These are phyloP conservation scores for Cataglyphis albicans DNA, from an alignment of 2,888 invertebrate species.

Conservation along the genomic window DNA sequence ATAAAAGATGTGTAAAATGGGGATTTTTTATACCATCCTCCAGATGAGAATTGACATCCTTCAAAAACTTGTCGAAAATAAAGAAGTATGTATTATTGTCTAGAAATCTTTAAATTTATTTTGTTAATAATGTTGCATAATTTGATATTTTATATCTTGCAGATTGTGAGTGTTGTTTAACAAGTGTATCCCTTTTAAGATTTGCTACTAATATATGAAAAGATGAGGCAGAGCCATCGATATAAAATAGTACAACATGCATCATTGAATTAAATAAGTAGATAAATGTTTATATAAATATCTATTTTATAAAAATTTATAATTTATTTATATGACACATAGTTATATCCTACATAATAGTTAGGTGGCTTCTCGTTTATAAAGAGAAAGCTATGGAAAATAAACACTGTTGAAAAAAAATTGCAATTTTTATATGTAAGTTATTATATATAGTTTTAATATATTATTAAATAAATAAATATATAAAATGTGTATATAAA, in stretches of 20 bases:
- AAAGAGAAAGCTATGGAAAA: too few relatives aligned
- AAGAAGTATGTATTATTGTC: conserved; percentile 86
- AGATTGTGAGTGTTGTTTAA: conserved; percentile 92
- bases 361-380: too few relatives aligned
- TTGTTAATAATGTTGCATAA: neutral
- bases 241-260: conserved; percentile 76
- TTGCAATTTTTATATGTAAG: too few relatives aligned
- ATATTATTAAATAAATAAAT: too few relatives aligned
- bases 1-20: conserved; percentile 89
- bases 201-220: conserved; percentile 90
- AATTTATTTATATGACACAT: conserved; percentile 50
- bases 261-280: neutral
- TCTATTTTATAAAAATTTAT: conserved; percentile 42
- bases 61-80: conserved; percentile 89
- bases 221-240: conserved; percentile 88
- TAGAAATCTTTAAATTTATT: neutral
- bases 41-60: conserved; percentile 90
- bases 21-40: conserved; percentile 92
- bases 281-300: conserved; percentile 2
- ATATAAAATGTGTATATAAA: too few relatives aligned
- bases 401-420: too few relatives aligned
- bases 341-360: neutral
- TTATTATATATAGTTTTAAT: too few relatives aligned
- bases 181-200: conserved; percentile 90
- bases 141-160: conserved; percentile 71